These are phyloP conservation scores for Drosophila equinoxialis DNA, from an alignment of 1,140 invertebrate species.

Conservation along the genomic window DNA sequence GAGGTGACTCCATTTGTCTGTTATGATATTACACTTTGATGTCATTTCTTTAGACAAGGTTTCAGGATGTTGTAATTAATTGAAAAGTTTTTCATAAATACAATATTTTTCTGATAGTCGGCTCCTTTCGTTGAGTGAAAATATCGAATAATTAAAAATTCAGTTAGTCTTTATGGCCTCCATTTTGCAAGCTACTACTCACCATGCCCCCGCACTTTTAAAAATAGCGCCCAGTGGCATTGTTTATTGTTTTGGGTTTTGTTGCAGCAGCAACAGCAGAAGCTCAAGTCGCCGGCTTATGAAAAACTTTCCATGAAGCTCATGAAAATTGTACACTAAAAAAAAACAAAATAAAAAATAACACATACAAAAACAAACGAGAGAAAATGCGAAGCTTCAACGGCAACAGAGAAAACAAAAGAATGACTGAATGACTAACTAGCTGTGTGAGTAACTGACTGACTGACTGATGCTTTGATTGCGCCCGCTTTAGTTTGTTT, in stretches of 20 bases:
- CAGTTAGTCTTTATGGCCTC: constrained; percentile 65
- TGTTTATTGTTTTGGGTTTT: constrained; percentile 64
- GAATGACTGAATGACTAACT: constrained; percentile 38
- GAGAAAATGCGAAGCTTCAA: constrained; percentile 19
- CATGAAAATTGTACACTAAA: constrained; percentile 66
- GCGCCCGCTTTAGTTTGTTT: constrained; percentile 11
- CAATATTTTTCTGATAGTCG: constrained; percentile 24
- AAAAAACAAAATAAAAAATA: constrained; percentile 32
- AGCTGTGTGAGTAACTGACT: constrained; percentile 17
- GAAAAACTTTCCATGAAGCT: constrained; percentile 57
- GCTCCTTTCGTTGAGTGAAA: constrained; percentile 45
- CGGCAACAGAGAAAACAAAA: constrained; percentile 41
- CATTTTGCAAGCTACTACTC: too few relatives aligned
- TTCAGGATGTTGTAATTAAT: constrained; percentile 34
- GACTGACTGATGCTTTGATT: constrained; percentile 40
- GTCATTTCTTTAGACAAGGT: not conserved
- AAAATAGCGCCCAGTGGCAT: constrained; percentile 23
- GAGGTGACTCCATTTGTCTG: not conserved
- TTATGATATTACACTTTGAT: not conserved
- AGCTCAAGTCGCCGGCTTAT: constrained; percentile 48
- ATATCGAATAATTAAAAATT: constrained; percentile 74
- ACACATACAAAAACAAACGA: not conserved
- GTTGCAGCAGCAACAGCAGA: constrained; percentile 4
- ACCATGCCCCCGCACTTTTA: not conserved
- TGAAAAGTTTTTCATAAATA: constrained; percentile 53